Percentiles rank a stretch among this genome's conserved stretches.
phyloP scores from a whole-genome alignment of 2,888 invertebrate species.

The Rhagonycha fulva region DNA sequence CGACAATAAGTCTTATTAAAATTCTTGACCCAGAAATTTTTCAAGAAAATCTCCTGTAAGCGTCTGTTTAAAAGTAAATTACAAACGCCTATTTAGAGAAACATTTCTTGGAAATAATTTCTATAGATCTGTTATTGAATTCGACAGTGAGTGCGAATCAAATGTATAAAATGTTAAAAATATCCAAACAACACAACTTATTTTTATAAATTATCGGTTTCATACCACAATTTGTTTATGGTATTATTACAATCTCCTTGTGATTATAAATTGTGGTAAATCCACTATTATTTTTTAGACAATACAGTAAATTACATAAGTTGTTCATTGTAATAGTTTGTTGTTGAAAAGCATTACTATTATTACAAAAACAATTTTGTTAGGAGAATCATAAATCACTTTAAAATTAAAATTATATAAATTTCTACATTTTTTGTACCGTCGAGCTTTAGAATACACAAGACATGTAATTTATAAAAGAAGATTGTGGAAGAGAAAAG shows the following conservation, averaged over 20 bases:
- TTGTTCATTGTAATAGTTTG: background rate
- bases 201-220: background rate
- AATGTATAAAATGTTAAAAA: background rate
- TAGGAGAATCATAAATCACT: background rate
- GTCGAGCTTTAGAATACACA: background rate
- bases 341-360: background rate
- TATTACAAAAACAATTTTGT: background rate
- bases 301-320: too few relatives aligned
- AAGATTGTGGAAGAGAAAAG: constrained; percentile 35
- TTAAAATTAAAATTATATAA: background rate
- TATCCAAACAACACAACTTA: background rate
- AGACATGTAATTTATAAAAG: background rate
- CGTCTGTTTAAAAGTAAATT: too few relatives aligned
- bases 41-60: background rate
- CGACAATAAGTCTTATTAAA: background rate
- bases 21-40: background rate
- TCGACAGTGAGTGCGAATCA: background rate
- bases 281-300: background rate
- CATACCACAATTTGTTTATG: background rate
- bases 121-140: too few relatives aligned
- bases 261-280: background rate
- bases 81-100: too few relatives aligned
- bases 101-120: too few relatives aligned
- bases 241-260: background rate
- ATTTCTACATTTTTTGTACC: background rate